Base-by-base conservation (phyloP, 1,140 invertebrate species). In the Zaprionus tsacasi region DNA sequence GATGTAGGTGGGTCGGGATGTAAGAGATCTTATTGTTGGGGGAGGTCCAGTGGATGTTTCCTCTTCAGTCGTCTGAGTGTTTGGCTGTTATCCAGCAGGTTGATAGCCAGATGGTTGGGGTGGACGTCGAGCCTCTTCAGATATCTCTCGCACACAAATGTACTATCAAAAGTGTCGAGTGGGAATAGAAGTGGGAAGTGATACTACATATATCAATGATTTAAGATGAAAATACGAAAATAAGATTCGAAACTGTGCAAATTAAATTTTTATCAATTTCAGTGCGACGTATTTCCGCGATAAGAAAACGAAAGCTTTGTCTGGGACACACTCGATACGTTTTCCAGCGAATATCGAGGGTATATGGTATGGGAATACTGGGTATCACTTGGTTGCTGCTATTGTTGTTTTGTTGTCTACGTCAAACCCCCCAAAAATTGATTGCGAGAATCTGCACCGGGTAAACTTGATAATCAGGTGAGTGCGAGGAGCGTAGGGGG, bases 251-350 rank as follows among this genome's bases (percentile, higher is more conserved):
- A 50, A 50, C 17, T 11, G 17, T 6, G 3, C 45, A 25, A 50
- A 50, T 50, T 50, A 50, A 50, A 50, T 50, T 50, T 50, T 50
- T 50, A 50, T 50, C 45, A 50, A 11, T 50, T 50, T 50, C 10
- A 21, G 11, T 17, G 17, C 17, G 10, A 48, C 45, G 43, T 48
- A 11, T 17, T 48, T 17, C 0, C 8, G 15, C 8, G 45, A 50
- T 50, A 50, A 50, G 45, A 5, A 10, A 50, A 5, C 17, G 17
- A 50, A 25, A 50, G 45, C 17, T 48, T 48, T 21, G 45, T 21
- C 45, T 48, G 45, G 45, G 12, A 48, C 15, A 15, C 45, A 48
- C 45, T 50, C 45, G 17, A 48, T 13, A 43, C 40, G 6, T 1
- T 21, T 48, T 21, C 4, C 4, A 6, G 11, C 10, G 17, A 50